Conservation (phyloP, 2,797 vertebrate genomes). For the Pipistrellus pipistrellus region DNA sequence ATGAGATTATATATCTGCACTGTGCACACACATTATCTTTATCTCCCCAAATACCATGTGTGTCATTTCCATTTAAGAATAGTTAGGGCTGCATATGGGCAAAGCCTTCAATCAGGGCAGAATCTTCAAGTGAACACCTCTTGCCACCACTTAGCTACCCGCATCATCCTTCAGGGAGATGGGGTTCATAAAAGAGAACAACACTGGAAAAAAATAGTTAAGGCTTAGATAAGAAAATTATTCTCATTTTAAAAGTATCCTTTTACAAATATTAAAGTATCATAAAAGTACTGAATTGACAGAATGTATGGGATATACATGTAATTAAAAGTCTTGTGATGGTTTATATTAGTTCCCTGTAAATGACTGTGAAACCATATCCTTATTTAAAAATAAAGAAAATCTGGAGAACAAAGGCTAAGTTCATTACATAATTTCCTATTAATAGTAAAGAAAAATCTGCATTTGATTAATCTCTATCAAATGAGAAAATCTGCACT, state of each 20-base stretch:
- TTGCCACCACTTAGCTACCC: slow-evolving; percentile 48
- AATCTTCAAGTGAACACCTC: slow-evolving; percentile 92
- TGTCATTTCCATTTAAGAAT: slow-evolving; percentile 54
- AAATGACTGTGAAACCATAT: neutral
- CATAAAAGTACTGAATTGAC: neutral
- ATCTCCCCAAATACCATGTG: slow-evolving; percentile 47
- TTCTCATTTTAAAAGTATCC: slow-evolving; percentile 37
- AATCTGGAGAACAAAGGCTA: slow-evolving; percentile 52
- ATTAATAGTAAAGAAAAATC: neutral
- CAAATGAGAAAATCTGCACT: slow-evolving; percentile 32
- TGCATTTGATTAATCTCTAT: neutral
- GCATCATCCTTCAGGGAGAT: slow-evolving; percentile 62
- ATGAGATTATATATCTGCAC: slow-evolving; percentile 49
- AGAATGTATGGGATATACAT: neutral
- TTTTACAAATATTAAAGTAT: slow-evolving; percentile 13
- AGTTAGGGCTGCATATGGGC: slow-evolving; percentile 90
- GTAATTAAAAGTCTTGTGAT: neutral
- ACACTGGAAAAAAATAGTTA: slow-evolving; percentile 36
- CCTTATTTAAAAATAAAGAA: slow-evolving; percentile 10
- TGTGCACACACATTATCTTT: slow-evolving; percentile 43
- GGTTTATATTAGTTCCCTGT: neutral
- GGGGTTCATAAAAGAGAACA: slow-evolving; percentile 80
- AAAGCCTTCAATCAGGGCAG: slow-evolving; percentile 95
- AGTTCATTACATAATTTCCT: slow-evolving; percentile 5
- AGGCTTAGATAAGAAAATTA: slow-evolving; percentile 32